Evolutionary conservation across 2,113 vertebrate species (phyloP), one percentile per base, ranked within the genome.

Genomic region (Menidia beryllina): DNA sequence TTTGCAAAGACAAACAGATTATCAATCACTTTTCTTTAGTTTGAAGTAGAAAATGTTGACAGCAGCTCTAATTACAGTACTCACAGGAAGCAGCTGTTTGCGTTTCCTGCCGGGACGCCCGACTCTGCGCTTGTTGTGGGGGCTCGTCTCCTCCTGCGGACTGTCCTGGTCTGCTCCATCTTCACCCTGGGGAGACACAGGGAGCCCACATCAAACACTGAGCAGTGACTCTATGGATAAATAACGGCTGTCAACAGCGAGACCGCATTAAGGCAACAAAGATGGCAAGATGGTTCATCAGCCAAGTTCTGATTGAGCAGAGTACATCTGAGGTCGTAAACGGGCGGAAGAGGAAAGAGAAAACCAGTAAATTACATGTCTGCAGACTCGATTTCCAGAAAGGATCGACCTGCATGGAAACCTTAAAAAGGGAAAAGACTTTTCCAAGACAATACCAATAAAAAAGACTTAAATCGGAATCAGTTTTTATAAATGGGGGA

Each of bases 101-200:
- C 95, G 95, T 88, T 96, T 97, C 86, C 96, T 91, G 76, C 95
- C 94, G 0, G 96, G 96, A 77, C 96, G 92, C 77, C 96, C 96
- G 27, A 94, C 95, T 91, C 96, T 94, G 88, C 95, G 94, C 64
- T 93, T 94, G 69, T 84, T 83, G 19, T 91, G 92, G 26, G 92
- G 91, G 75, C 94, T 93, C 30, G 93, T 95, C 88, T 95, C 95
- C 82, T 96, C 96, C 87, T 95, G 95, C 85, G 89, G 92, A 24
- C 91, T 92, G 83, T 96, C 95, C 85, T 95, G 94, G 59, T 93
- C 91, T 62, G 70, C 88, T 79, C 95, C 94, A 75, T 96, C 95
- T 94, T 92, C 96, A 74, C 93, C 93, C 96, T 97, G 81, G 20
- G 21, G 48, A 77, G 75, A 71, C 34, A 84, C 5, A 88, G 26